Conservation (phyloP, 2,888 invertebrate genomes). For the Ferdinandea cuprea region DNA sequence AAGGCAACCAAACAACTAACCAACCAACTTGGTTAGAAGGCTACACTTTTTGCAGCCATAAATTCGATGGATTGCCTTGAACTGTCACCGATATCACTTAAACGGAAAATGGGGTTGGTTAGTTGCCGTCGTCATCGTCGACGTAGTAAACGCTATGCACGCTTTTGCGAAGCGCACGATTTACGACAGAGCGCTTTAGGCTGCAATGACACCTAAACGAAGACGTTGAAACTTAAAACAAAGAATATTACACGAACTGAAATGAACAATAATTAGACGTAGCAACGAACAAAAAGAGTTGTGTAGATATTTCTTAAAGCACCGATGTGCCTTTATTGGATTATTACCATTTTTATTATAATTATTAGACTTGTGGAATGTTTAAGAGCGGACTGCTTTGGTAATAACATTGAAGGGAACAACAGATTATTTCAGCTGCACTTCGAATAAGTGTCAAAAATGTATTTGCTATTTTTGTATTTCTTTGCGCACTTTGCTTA, state of each 20-base stretch:
- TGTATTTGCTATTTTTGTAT: constrained; percentile 7
- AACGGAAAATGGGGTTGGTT: constrained; percentile 42
- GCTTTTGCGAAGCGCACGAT: constrained; percentile 59
- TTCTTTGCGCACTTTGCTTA: neutral
- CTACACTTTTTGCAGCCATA: constrained; percentile 51
- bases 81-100: constrained; percentile 54
- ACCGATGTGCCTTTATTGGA: constrained; percentile 58
- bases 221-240: neutral
- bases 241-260: too few species aligned
- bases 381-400: neutral
- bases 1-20: neutral
- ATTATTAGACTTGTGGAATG: constrained; percentile 17
- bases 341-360: constrained; percentile 55
- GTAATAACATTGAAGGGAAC: neutral
- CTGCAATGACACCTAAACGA: constrained; percentile 59
- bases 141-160: constrained; percentile 49
- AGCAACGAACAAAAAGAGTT: too few species aligned
- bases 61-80: constrained; percentile 70
- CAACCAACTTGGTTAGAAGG: neutral
- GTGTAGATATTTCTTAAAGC: constrained; percentile 39
- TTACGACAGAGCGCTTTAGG: constrained; percentile 63
- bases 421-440: constrained; percentile 15
- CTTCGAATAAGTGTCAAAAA: constrained; percentile 43
- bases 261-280: too few species aligned
- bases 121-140: too few species aligned